Evolutionary conservation across 2,888 invertebrate genomes (phyloP).

Genomic region (Drosophila robusta): DNA sequence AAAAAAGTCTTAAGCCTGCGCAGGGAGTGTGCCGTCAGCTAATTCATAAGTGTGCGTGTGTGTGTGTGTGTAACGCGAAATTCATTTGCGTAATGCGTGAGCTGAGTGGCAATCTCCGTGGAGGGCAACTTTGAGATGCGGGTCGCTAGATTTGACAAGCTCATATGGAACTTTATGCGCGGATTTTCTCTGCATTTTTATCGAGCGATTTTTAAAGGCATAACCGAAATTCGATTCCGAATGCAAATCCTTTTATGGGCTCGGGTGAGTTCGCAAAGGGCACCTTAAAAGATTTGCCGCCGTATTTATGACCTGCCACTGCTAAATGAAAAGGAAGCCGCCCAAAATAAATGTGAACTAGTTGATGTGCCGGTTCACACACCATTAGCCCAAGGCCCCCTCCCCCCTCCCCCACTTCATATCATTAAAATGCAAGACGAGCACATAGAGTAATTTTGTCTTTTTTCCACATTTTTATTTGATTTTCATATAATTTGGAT

Average conservation of each 20-base stretch:
- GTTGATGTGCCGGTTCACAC: conserved; percentile 71
- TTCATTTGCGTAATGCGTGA: conserved; percentile 78
- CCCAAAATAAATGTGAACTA: conserved; percentile 60
- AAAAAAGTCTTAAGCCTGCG: conserved; percentile 65
- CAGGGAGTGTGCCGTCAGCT: conserved; percentile 68
- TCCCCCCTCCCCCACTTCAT: background rate
- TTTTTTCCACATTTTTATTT: conserved; percentile 66
- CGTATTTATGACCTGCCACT: conserved; percentile 44
- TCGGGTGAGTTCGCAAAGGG: conserved; percentile 9
- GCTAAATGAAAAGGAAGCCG: conserved; percentile 37
- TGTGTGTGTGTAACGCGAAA: conserved; percentile 46
- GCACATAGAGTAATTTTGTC: conserved; percentile 39
- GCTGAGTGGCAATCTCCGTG: conserved; percentile 21
- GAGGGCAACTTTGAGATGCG: conserved; percentile 10
- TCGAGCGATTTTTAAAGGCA: conserved; percentile 51
- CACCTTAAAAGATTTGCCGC: conserved; percentile 47
- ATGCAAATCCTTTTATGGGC: conserved; percentile 64
- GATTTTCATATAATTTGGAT: conserved; percentile 76
- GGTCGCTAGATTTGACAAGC: conserved; percentile 41
- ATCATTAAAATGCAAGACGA: conserved; percentile 56
- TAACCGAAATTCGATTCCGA: conserved; percentile 50
- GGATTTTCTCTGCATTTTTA: conserved; percentile 64
- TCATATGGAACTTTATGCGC: conserved; percentile 69
- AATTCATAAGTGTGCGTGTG: conserved; percentile 59
- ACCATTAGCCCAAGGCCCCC: conserved; percentile 36